Evolutionary conservation across 2,888 invertebrate genomes (phyloP), one percentile per base, ranked within the genome.

Genomic region (Drosophila merina): DNA sequence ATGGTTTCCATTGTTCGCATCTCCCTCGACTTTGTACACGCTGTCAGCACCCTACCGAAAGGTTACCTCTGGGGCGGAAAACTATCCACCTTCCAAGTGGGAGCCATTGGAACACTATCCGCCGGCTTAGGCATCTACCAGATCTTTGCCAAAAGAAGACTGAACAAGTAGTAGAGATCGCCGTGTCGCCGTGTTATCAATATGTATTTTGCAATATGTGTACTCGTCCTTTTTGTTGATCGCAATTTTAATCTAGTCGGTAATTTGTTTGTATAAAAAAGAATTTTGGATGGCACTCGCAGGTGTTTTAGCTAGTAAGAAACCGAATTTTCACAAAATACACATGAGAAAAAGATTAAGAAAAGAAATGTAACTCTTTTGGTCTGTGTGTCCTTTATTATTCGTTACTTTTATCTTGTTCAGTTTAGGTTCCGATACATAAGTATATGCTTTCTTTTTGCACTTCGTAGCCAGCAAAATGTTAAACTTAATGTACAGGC

Each of bases 51-150:
- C 76, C 91, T 97, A 48, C 97, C 97, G 0, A 90, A 93, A 4
- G 97, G 97, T 12, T 94, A 94, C 85, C 92, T 97, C 14, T 97
- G 97, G 97, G 95, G 96, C 2, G 96, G 95, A 4, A 94, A 93
- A 90, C 92, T 97, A 5, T 94, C 95, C 73, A 92, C 93, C 3
- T 94, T 94, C 92, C 94, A 95, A 72, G 94, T 96, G 30, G 96
- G 97, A 8, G 92, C 95, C 0, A 94, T 97, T 57, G 97, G 97
- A 28, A 95, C 96, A 1, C 86, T 95, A 0, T 97, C 97, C 0
- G 96, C 96, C 0, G 83, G 95, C 14, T 92, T 96, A 72, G 95
- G 96, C 33, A 93, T 96, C 57, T 95, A 95, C 82, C 94, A 96
- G 92, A 79, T 90, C 49, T 89, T 89, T 76, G 89, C 89, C 52